Evolutionary conservation across 2,888 invertebrate genomes (phyloP).

Genomic region (Lasioglossum vierecki): DNA sequence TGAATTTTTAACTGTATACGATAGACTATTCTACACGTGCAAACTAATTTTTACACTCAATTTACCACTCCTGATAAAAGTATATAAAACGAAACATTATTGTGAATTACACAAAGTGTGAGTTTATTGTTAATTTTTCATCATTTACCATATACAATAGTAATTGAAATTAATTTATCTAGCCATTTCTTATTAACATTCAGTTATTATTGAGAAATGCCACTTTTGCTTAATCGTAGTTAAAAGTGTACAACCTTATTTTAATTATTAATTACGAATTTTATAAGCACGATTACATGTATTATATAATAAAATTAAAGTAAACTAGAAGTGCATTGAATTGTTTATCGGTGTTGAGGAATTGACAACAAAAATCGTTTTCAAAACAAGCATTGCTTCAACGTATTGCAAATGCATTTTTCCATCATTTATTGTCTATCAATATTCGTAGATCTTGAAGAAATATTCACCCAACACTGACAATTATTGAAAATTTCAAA

Average conservation of each 20-base stretch:
- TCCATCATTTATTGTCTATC: not conserved
- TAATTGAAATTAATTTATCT: not conserved
- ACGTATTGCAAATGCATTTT: not conserved
- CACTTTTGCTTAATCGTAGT: slow-evolving; percentile 7
- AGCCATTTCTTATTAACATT: not conserved
- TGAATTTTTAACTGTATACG: not conserved
- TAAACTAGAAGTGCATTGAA: slow-evolving; percentile 11
- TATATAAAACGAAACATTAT: not conserved
- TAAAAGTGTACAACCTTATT: not conserved
- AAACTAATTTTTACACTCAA: not conserved
- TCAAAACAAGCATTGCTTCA: not conserved
- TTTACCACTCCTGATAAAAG: not conserved
- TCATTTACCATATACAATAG: not conserved
- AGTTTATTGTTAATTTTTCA: not conserved
- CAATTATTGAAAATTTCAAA: slow-evolving; percentile 14
- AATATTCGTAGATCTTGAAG: not conserved
- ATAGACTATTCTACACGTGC: not conserved
- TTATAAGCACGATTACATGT: slow-evolving; percentile 29
- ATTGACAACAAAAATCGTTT: not conserved
- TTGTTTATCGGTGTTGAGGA: not conserved
- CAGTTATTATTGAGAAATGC: not conserved
- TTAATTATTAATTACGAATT: not conserved
- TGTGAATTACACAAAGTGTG: not conserved
- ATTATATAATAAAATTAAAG: slow-evolving; percentile 12
- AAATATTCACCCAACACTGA: slow-evolving; percentile 54